Evolutionary conservation across 2,113 vertebrate species (phyloP).

Genomic region (Triplophysa rosa): DNA sequence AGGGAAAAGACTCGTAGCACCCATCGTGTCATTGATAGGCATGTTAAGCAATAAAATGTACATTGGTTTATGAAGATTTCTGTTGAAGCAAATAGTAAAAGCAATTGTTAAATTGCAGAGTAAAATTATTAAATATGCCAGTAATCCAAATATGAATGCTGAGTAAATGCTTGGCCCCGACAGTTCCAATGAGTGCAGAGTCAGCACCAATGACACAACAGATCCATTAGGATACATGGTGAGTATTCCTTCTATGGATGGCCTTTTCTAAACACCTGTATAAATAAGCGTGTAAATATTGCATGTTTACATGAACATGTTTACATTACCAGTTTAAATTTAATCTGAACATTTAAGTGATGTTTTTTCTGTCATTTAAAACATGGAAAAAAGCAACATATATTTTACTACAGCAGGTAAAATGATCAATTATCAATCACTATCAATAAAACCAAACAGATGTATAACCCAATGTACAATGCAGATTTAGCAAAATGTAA

Average conservation of each 20-base stretch:
- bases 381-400: not conserved
- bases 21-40: not conserved
- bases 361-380: too few relatives aligned
- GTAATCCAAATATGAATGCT: conserved; percentile 3
- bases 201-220: conserved; percentile 1
- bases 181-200: conserved; percentile 11
- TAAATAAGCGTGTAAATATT: too few relatives aligned
- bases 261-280: too few relatives aligned
- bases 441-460: not conserved
- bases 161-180: not conserved
- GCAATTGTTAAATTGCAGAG: conserved; percentile 14
- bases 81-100: conserved; percentile 5
- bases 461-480: not conserved
- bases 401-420: too few relatives aligned
- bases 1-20: not conserved
- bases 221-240: conserved; percentile 2
- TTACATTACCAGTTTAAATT: not conserved
- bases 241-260: too few relatives aligned
- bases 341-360: not conserved
- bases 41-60: conserved; percentile 6
- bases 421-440: too few relatives aligned
- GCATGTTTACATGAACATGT: not conserved
- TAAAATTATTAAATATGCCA: conserved; percentile 8
- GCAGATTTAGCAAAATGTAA: not conserved
- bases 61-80: conserved; percentile 32